These are phyloP conservation scores for Triplophysa bombifrons DNA, from an alignment of 2,797 vertebrate species.

Conservation along the genomic window DNA sequence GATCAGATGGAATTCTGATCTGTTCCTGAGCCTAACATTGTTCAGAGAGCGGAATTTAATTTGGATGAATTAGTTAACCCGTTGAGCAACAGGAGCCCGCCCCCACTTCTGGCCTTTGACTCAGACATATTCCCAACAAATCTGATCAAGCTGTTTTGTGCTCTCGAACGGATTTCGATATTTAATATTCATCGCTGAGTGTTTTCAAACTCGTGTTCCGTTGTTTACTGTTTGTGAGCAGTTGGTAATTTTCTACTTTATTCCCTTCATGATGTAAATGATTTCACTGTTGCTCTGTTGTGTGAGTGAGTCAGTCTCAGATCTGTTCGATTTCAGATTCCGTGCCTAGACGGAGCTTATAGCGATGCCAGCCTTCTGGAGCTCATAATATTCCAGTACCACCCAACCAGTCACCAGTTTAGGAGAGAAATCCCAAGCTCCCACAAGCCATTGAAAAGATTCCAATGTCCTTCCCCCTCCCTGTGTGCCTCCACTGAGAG, in stretches of 20 bases:
- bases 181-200: background rate
- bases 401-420: conserved; percentile 31
- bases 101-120: conserved; percentile 4
- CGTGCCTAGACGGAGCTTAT: conserved; percentile 23
- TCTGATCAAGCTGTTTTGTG: conserved; percentile 41
- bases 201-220: background rate
- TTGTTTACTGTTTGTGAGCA: conserved; percentile 12
- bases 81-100: background rate
- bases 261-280: conserved; percentile 16
- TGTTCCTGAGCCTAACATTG: conserved; percentile 51
- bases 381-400: conserved; percentile 41
- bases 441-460: conserved; percentile 36
- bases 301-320: conserved; percentile 36
- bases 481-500: conserved; percentile 6
- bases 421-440: conserved; percentile 45
- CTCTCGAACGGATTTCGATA: background rate
- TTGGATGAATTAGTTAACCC: conserved; percentile 43
- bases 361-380: conserved; percentile 40
- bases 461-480: conserved; percentile 31
- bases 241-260: background rate
- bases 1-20: conserved; percentile 57
- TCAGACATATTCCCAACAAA: conserved; percentile 22
- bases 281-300: conserved; percentile 27
- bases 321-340: conserved; percentile 38
- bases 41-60: conserved; percentile 55